These are phyloP conservation scores for Malurus elegans DNA, from an alignment of 2,113 vertebrate species.

Conservation along the genomic window DNA sequence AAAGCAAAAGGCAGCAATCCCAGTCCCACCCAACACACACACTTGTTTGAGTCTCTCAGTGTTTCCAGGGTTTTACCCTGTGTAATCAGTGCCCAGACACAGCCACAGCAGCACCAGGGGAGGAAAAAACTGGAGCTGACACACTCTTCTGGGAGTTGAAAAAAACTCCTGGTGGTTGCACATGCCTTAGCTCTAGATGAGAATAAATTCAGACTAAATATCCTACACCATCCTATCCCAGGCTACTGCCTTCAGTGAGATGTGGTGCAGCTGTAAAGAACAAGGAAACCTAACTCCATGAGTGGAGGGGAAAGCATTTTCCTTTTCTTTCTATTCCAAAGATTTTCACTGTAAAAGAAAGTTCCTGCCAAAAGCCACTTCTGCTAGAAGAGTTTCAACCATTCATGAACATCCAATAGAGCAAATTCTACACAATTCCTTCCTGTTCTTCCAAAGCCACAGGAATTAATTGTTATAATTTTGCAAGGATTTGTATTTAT, in stretches of 20 bases:
- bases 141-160: background rate
- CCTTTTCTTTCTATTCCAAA: background rate
- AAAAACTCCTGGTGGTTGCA: background rate
- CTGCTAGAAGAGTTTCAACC: background rate
- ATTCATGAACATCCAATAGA: background rate
- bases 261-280: background rate
- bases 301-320: background rate
- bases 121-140: background rate
- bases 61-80: background rate
- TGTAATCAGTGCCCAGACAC: background rate
- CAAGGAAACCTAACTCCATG: background rate
- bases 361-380: background rate
- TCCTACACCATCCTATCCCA: background rate
- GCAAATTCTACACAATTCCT: background rate
- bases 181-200: background rate
- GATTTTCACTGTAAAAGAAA: background rate
- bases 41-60: fast-evolving
- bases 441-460: background rate
- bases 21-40: background rate
- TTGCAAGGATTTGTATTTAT: background rate
- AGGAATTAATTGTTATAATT: background rate
- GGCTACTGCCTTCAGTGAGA: background rate
- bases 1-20: background rate
- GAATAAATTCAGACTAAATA: background rate
- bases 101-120: background rate